phyloP scores from a whole-genome alignment of 64 coral and sea anemone species.

The Astreopora myriophthalma region DNA sequence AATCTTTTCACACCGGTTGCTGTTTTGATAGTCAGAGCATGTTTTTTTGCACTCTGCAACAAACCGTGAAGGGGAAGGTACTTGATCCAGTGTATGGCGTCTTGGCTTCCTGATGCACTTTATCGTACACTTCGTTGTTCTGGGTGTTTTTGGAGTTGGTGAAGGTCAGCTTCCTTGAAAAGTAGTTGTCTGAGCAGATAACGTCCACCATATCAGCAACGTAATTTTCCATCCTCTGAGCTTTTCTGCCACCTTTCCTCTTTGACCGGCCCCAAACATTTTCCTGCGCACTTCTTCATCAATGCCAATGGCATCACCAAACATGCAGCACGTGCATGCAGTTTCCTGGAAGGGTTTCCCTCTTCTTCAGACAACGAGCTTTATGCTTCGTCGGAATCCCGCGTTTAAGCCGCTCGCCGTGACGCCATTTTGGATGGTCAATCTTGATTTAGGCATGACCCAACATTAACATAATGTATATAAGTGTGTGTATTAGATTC shows the following conservation, averaged over 20 bases:
- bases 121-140: neutral
- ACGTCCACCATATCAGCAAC: conserved; percentile 6
- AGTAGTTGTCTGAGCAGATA: neutral
- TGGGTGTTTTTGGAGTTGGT: neutral
- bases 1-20: conserved; percentile 39
- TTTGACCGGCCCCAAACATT: no score
- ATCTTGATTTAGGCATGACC: neutral
- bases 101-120: neutral
- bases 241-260: no score
- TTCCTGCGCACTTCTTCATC: no score
- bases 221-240: neutral
- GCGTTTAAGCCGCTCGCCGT: neutral
- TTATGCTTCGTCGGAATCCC: neutral
- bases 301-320: no score
- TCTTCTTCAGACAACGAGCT: neutral
- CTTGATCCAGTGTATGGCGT: neutral
- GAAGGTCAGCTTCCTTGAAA: neutral
- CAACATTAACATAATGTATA: neutral
- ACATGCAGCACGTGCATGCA: no score
- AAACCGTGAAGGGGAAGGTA: conserved; percentile 3
- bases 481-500: neutral
- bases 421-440: neutral
- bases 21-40: conserved; percentile 43
- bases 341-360: no score
- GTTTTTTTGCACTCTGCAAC: conserved; percentile 26